phyloP scores from a whole-genome alignment of 2,888 invertebrate genomes.

The Drosophila suboccidentalis region DNA sequence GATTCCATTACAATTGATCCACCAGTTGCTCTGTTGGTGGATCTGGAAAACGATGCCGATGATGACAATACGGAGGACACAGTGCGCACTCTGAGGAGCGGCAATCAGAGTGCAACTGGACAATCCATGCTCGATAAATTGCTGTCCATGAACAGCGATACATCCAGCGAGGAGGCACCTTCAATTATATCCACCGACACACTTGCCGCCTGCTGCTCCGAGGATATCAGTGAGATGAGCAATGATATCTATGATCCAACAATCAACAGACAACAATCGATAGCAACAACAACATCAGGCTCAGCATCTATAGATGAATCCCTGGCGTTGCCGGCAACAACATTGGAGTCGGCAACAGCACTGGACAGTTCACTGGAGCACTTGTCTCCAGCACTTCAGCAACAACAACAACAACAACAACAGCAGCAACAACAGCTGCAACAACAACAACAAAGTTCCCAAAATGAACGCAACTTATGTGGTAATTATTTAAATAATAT shows the following conservation, averaged over 20 bases:
- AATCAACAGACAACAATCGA: constrained; percentile 32
- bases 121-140: constrained; percentile 84
- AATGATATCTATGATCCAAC: constrained; percentile 82
- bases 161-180: constrained; percentile 82
- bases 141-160: constrained; percentile 85
- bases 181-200: constrained; percentile 84
- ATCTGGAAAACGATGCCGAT: constrained; percentile 81
- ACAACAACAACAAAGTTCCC: constrained; percentile 68
- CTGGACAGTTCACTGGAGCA: constrained; percentile 41
- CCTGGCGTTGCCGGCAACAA: constrained; percentile 12
- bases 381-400: constrained; percentile 25
- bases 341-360: constrained; percentile 4
- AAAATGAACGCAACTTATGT: constrained; percentile 78
- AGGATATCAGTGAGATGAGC: constrained; percentile 83
- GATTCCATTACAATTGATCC: constrained; percentile 27
- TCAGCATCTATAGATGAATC: constrained; percentile 30
- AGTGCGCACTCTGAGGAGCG: constrained; percentile 72
- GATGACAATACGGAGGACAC: constrained; percentile 84
- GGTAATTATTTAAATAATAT: constrained; percentile 40
- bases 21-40: constrained; percentile 51
- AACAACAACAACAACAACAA: constrained; percentile 34
- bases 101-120: constrained; percentile 62
- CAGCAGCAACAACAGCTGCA: constrained; percentile 50
- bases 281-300: constrained; percentile 33
- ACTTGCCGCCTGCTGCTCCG: constrained; percentile 80